Conservation (phyloP, 2,888 invertebrate species). For the Meliscaeva auricollis region DNA sequence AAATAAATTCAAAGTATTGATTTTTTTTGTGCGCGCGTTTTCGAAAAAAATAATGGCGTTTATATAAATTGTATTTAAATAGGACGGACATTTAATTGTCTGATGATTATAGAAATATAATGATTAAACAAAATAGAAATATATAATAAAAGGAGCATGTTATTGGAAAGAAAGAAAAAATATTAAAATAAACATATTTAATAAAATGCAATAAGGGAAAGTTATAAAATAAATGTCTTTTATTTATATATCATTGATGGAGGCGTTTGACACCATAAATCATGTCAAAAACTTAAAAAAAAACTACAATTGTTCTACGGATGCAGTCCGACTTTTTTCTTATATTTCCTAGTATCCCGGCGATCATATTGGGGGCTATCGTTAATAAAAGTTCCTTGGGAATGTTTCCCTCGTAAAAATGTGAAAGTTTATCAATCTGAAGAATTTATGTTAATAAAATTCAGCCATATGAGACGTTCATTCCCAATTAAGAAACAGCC, state of each 20-base stretch:
- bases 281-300: too few relatives aligned
- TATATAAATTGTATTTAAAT: conserved; percentile 22
- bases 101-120: conserved; percentile 53
- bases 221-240: conserved; percentile 20
- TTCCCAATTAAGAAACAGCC: too few relatives aligned
- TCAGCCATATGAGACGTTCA: too few relatives aligned
- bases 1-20: background rate
- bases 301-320: too few relatives aligned
- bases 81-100: background rate
- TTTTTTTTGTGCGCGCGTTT: conserved; percentile 33
- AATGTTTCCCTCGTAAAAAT: too few relatives aligned
- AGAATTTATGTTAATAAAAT: too few relatives aligned
- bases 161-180: conserved; percentile 23
- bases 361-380: too few relatives aligned
- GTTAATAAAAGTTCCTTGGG: too few relatives aligned
- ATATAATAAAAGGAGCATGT: conserved; percentile 43
- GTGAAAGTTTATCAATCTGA: too few relatives aligned
- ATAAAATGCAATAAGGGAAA: conserved; percentile 64
- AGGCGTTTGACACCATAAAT: too few relatives aligned
- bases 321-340: too few relatives aligned
- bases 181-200: conserved; percentile 53
- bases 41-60: conserved; percentile 55
- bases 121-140: conserved; percentile 17
- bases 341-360: too few relatives aligned
- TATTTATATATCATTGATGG: background rate